phyloP scores from a whole-genome alignment of 2,113 vertebrate species.

The Ceyx melanurus region DNA sequence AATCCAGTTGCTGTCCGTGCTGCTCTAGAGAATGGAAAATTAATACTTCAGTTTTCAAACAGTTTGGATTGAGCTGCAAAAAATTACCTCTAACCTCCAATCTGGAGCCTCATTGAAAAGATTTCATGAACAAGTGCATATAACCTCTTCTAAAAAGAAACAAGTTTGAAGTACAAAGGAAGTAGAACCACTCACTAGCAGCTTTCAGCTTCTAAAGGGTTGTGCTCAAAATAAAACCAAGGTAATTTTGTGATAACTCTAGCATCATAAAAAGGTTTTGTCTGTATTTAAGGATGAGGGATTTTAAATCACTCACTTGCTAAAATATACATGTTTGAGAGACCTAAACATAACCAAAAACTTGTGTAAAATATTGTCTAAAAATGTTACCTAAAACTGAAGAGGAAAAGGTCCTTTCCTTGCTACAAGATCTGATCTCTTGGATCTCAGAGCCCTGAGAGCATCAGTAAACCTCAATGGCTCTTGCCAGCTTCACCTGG shows the following conservation, averaged over 20 bases:
- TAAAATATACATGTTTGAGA: neutral
- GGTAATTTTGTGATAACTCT: neutral
- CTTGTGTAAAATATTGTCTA: neutral
- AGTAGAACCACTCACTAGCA: neutral
- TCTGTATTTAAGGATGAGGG: neutral
- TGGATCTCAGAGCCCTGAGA: neutral
- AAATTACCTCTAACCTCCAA: neutral
- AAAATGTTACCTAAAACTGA: neutral
- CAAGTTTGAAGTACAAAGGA: neutral
- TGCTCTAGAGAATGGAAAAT: neutral
- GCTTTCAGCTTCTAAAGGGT: neutral
- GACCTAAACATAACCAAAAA: neutral
- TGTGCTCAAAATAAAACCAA: neutral
- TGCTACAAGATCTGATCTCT: neutral
- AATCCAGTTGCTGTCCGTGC: neutral
- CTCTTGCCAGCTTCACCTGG: neutral
- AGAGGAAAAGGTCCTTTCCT: neutral
- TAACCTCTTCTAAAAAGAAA: neutral
- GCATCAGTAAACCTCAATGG: neutral
- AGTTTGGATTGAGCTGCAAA: neutral
- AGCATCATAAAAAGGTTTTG: neutral
- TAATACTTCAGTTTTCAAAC: neutral
- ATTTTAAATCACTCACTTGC: constrained; percentile 3
- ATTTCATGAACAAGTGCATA: neutral
- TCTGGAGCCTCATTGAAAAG: neutral